Evolutionary conservation across 2,113 vertebrate genomes (phyloP), one percentile per base, ranked within the genome.

Genomic region (Orientallactaga bullata): DNA sequence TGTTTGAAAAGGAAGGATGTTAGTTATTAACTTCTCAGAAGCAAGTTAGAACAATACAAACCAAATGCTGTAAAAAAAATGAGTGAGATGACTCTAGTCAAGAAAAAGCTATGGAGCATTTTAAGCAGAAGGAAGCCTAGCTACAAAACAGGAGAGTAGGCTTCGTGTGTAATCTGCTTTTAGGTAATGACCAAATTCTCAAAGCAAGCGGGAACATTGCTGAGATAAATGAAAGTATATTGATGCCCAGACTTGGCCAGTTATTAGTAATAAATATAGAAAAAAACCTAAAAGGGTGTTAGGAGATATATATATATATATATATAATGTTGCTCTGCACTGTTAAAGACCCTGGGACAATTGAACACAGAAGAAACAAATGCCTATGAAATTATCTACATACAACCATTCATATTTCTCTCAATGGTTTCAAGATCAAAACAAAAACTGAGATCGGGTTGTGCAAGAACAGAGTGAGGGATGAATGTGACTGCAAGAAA

Each of bases 1-100:
- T 85, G 85, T 88, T 95, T 96, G 85, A 72, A 88, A 93, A 92
- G 78, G 91, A 92, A 96, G 71, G 81, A 96, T 78, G 65, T 85
- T 77, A 72, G n/a, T 94, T 90, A 94, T 80, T 86, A 88, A 81
- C 77, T 92, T 90, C 83, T 32, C 55, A 96, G 66, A 93, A 93
- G 69, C 77, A 88, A 93, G 92, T 84, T 17, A 91, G 76, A 97
- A 96, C 88, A 93, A 92, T 92, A 39, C 35, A 91, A 90, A 72
- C 6, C 58, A 87, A 79, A n/a, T 87, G 66, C 72, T 87, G 84
- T 65, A n/a, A 91, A 51, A 94, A 90, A 89, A 90, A 24, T 73
- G 86, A 81, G 23, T 80, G 28, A 93, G 89, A 94, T 89, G 84
- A 84, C 89, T 89, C 73, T 91, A 93, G 80, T 87, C 71, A 91